These are phyloP conservation scores for Rhinopomastus cyanomelas DNA, from an alignment of 2,113 vertebrate species.

Conservation along the genomic window DNA sequence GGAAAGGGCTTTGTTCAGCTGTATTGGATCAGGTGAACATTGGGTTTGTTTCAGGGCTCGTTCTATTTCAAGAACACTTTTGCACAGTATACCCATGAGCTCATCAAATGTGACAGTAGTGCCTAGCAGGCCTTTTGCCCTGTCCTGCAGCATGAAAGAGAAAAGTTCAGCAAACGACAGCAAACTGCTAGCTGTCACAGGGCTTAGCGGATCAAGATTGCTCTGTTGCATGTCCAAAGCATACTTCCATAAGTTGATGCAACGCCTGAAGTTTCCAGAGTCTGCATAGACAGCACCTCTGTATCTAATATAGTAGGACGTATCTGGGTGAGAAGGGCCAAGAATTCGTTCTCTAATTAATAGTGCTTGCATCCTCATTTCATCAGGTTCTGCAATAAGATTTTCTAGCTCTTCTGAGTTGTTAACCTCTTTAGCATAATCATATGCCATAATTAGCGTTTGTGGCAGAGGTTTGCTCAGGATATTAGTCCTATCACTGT, in stretches of 20 bases:
- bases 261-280: constrained; percentile 97
- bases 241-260: constrained; percentile 98
- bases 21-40: constrained; percentile 85
- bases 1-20: constrained; percentile 95
- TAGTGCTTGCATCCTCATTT: constrained; percentile 98
- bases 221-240: constrained; percentile 98
- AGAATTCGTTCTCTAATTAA: constrained; percentile 96
- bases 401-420: constrained; percentile 91
- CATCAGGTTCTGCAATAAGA: constrained; percentile 95
- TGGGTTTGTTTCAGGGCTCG: constrained; percentile 87
- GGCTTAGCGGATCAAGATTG: constrained; percentile 94
- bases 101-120: constrained; percentile 95
- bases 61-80: constrained; percentile 97
- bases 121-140: constrained; percentile 93
- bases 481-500: constrained; percentile 85
- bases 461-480: constrained; percentile 88
- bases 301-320: constrained; percentile 98
- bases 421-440: constrained; percentile 93
- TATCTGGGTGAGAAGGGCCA: constrained; percentile 96
- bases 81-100: constrained; percentile 95
- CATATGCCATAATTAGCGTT: constrained; percentile 93
- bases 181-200: constrained; percentile 97
- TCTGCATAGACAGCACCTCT: constrained; percentile 96
- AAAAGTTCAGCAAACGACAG: constrained; percentile 97
- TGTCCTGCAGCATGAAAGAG: constrained; percentile 99